Conservation (phyloP, 2,888 invertebrate genomes). For the Mythimna vitellina region DNA sequence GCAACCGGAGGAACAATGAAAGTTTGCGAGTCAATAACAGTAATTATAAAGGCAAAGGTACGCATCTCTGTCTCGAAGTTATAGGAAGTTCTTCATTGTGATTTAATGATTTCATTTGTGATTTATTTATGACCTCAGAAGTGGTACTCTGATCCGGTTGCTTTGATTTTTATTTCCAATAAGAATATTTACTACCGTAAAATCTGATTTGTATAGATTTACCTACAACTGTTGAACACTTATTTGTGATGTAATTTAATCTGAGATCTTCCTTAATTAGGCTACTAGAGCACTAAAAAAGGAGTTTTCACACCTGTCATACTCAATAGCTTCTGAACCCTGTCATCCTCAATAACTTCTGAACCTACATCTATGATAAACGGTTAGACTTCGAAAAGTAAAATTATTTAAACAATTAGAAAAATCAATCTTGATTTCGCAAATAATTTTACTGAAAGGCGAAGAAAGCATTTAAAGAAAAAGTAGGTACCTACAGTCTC, state of each 20-base stretch:
- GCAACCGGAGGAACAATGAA: conserved; percentile 42
- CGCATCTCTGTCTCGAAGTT: conserved; percentile 14
- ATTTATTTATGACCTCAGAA: conserved; percentile 3
- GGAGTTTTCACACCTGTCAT: neutral
- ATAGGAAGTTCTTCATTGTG: conserved; percentile 14
- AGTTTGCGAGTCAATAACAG: conserved; percentile 42
- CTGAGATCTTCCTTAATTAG: neutral
- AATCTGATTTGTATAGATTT: neutral
- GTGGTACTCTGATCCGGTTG: neutral
- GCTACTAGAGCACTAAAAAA: neutral
- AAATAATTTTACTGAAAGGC: too few species aligned
- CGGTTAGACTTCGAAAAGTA: neutral
- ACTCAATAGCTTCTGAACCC: neutral
- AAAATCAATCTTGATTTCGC: neutral
- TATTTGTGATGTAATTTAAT: neutral
- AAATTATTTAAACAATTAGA: neutral
- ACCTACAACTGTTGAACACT: neutral
- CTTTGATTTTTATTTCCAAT: neutral
- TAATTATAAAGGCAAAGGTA: conserved; percentile 41
- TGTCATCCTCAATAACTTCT: neutral
- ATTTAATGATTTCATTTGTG: conserved; percentile 4
- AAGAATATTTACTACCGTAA: neutral
- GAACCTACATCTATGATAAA: neutral
- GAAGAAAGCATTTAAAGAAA: conserved; percentile 28
- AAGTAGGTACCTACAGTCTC: neutral